Base-by-base conservation (phyloP, 2,797 vertebrate species). In the Galaxias olidus region DNA sequence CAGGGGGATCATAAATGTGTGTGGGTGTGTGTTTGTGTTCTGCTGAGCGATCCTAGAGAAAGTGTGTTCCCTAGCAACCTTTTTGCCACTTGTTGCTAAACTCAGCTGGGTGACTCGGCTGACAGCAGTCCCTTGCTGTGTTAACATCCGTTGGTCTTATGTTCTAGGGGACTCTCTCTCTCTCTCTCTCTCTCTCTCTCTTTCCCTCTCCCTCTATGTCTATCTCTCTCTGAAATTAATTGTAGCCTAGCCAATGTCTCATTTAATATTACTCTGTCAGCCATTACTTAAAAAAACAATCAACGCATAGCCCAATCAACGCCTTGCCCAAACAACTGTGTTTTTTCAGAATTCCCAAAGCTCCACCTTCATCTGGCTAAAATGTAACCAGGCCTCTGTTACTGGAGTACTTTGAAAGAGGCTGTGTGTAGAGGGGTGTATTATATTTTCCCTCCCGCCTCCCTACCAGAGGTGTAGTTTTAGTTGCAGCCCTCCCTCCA, bases 371-470 rank as follows among this genome's bases (percentile, higher is more conserved):
- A 8, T 15, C 4, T 4, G 41, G 41, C 72, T 76, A 63, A 64
- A 73, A 71, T 83, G 79, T 78, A 84, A 84, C 58, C 65, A 72
- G 76, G 56, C 75, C 75, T 84, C 77, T 84, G 79, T 84, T 81
- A 76, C 43, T 54, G 30, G 30, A 30, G 30, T n/a, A n/a, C n/a
- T n/a, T n/a, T n/a, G n/a, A n/a, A n/a, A n/a, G n/a, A n/a, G n/a
- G n/a, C n/a, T n/a, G n/a, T n/a, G n/a, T n/a, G n/a, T 30, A 30
- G 30, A 30, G 30, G 30, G 30, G 30, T 30, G 30, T 30, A 30
- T 30, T 30, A n/a, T n/a, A n/a, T n/a, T 15, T 42, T 57, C 48
- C 12, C 66, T 69, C 53, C 67, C 59, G 17, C 46, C 66, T 46
- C 43, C 61, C 62, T 58, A 59, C 47, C 56, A 47, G 50, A 40